Evolutionary conservation across 1,140 invertebrate genomes (phyloP).

Genomic region (Drosophila subobscura): DNA sequence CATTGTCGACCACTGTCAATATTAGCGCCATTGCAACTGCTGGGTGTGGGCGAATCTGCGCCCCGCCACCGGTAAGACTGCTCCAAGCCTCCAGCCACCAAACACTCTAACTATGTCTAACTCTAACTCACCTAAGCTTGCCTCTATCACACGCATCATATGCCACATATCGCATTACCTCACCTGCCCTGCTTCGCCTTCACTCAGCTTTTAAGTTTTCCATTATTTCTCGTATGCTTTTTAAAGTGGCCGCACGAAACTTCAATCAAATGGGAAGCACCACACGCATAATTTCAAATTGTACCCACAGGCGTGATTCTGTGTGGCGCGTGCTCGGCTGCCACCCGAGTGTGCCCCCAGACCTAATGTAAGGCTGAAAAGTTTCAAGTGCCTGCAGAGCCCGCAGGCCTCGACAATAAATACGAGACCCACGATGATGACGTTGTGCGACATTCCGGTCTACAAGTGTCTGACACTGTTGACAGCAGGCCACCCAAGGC

Average conservation of each 20-base stretch:
- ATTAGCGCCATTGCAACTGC: slow-evolving; percentile 83
- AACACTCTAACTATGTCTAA: slow-evolving; percentile 8
- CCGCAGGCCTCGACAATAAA: slow-evolving; percentile 41
- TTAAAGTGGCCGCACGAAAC: slow-evolving; percentile 21
- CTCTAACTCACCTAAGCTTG: slow-evolving; percentile 25
- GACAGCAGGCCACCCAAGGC: slow-evolving; percentile 29
- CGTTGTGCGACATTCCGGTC: slow-evolving; percentile 30
- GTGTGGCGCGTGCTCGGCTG: slow-evolving; percentile 20
- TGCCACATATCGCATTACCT: slow-evolving; percentile 15
- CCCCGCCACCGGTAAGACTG: slow-evolving; percentile 83
- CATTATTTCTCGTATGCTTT: slow-evolving; percentile 11
- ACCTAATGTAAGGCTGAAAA: slow-evolving; percentile 40
- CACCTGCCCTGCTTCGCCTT: slow-evolving; percentile 43
- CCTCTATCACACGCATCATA: slow-evolving; percentile 26
- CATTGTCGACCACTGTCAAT: slow-evolving; percentile 76
- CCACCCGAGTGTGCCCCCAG: slow-evolving; percentile 15
- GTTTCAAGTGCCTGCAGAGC: slow-evolving; percentile 56
- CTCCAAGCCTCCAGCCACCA: slow-evolving; percentile 24
- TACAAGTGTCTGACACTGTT: slow-evolving; percentile 70
- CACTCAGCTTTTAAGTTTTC: slow-evolving; percentile 40
- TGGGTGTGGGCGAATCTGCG: slow-evolving; percentile 84
- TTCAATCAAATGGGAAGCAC: slow-evolving; percentile 1
- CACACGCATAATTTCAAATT: slow-evolving; percentile 37
- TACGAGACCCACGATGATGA: slow-evolving; percentile 29
- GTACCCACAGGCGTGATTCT: slow-evolving; percentile 21